Conservation (phyloP, 2,797 vertebrate species). For the Pseudotriccus pelzelni region DNA sequence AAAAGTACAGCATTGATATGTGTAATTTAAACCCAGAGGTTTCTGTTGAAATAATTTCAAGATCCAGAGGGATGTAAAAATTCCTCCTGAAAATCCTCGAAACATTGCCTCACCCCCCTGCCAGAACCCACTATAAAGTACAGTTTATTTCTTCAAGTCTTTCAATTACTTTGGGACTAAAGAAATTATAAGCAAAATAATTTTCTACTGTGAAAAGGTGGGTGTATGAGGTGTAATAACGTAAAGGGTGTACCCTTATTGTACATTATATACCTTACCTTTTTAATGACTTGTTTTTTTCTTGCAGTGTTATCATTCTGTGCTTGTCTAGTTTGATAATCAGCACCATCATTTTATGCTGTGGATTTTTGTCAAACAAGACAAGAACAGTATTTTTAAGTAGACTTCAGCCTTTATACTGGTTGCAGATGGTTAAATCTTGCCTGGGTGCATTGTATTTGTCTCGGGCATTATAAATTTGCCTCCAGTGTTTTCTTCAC, state of each 20-base stretch:
- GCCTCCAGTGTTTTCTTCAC: not conserved
- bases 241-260: not conserved
- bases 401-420: not conserved
- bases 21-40: not conserved
- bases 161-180: not conserved
- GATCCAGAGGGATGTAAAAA: not conserved
- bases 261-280: not conserved
- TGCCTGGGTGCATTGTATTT: not conserved
- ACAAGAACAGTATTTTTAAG: not conserved
- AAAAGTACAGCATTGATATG: not conserved
- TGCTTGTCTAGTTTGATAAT: slow-evolving; percentile 26
- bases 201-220: not conserved
- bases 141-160: not conserved
- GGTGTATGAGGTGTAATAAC: not conserved
- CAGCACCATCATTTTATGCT: not conserved
- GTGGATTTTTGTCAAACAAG: slow-evolving; percentile 20
- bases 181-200: not conserved
- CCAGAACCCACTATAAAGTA: not conserved
- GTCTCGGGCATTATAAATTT: not conserved
- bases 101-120: not conserved
- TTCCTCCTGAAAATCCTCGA: not conserved
- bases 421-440: not conserved
- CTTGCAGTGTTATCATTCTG: not conserved
- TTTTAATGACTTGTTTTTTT: slow-evolving; percentile 32
- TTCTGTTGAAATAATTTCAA: not conserved